Percentiles rank a stretch among this genome's conserved stretches.
phyloP scores from a whole-genome alignment of 2,888 invertebrate genomes.

The Aethes cnicana region DNA sequence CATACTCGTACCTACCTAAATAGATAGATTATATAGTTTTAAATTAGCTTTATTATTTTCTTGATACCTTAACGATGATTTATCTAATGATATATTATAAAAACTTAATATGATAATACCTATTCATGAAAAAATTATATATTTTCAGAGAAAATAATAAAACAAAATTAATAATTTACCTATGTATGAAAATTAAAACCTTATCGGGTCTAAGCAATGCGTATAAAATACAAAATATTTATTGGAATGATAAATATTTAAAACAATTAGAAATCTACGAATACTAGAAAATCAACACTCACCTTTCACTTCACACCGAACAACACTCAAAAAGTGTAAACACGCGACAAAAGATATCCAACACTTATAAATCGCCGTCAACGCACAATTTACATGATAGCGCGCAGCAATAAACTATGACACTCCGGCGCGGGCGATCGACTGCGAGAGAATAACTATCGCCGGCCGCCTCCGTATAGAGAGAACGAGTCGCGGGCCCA shows the following conservation, averaged over 20 bases:
- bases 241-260: neutral
- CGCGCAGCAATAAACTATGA: constrained; percentile 75
- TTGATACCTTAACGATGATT: too few species aligned
- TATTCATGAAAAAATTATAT: too few species aligned
- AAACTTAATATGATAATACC: too few species aligned
- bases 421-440: constrained; percentile 79
- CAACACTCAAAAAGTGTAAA: constrained; percentile 61
- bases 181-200: too few species aligned
- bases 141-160: too few species aligned
- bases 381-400: constrained; percentile 72
- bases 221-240: too few species aligned
- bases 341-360: constrained; percentile 57
- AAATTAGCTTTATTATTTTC: too few species aligned
- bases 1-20: too few species aligned
- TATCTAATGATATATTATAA: too few species aligned
- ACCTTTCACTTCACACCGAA: constrained; percentile 51
- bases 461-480: constrained; percentile 69
- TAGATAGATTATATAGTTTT: too few species aligned
- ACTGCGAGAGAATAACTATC: constrained; percentile 77
- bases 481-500: constrained; percentile 64
- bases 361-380: constrained; percentile 60
- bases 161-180: too few species aligned
- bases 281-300: constrained; percentile 40
- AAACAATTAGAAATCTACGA: constrained; percentile 14
- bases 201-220: too few species aligned